These are phyloP conservation scores for Monomorium pharaonis DNA, from an alignment of 1,140 invertebrate species.

Conservation along the genomic window DNA sequence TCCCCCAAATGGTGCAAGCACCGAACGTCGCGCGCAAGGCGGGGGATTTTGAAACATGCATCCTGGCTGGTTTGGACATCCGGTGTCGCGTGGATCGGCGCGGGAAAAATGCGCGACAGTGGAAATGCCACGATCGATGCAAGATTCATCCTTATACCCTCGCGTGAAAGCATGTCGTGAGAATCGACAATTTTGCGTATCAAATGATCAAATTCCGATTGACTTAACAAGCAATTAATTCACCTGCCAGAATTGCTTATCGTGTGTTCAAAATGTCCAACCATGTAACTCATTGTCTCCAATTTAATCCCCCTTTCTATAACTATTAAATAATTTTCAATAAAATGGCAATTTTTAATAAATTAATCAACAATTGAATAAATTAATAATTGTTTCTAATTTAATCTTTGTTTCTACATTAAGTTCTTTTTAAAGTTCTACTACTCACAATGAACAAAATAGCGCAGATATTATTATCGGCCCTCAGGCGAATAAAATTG, in stretches of 20 bases:
- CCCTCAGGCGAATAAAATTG: neutral
- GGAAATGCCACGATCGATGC: neutral
- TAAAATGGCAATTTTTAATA: too few relatives aligned
- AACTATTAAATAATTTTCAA: neutral
- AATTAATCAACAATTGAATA: neutral
- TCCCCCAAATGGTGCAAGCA: neutral
- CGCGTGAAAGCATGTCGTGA: neutral
- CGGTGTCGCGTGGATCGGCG: neutral
- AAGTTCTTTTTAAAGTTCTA: neutral
- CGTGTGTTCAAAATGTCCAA: neutral
- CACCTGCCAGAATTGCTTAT: neutral
- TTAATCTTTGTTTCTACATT: neutral
- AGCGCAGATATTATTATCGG: neutral
- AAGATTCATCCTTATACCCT: neutral
- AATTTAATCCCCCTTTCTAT: neutral
- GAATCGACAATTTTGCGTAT: neutral
- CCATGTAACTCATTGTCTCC: neutral
- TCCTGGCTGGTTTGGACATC: neutral
- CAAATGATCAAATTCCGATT: neutral
- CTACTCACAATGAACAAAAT: neutral
- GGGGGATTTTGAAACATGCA: neutral
- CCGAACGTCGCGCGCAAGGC: neutral
- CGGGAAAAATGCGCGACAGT: constrained; percentile 9
- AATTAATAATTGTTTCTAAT: neutral
- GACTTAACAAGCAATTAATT: neutral